phyloP scores from a whole-genome alignment of 2,797 vertebrate genomes.

The Linurgus olivaceus region DNA sequence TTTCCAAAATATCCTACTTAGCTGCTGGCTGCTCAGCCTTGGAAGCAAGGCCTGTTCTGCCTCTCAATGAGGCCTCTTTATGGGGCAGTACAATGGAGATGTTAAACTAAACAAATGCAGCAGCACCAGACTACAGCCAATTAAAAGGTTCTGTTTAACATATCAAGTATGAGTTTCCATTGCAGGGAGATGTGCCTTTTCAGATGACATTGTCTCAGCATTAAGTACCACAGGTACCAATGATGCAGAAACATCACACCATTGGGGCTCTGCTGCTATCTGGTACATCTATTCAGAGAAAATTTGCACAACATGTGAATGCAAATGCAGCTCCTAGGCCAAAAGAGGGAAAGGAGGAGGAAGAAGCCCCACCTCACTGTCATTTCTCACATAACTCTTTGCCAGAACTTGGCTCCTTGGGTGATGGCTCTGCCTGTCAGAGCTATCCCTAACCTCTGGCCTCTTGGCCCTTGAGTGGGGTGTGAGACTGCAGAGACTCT shows the following conservation, averaged over 20 bases:
- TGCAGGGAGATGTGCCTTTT: background rate
- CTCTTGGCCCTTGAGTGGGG: background rate
- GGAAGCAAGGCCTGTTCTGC: background rate
- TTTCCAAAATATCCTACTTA: background rate
- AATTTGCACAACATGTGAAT: background rate
- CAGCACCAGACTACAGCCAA: background rate
- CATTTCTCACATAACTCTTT: background rate
- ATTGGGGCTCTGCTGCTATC: background rate
- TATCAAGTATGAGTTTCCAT: background rate
- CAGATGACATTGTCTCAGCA: background rate
- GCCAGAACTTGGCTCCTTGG: background rate
- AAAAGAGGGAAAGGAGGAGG: no score
- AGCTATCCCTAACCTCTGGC: background rate
- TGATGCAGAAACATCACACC: background rate
- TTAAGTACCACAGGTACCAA: background rate
- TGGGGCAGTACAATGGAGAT: background rate
- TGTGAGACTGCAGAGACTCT: background rate
- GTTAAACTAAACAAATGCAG: background rate
- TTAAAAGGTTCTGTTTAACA: background rate
- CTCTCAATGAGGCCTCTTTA: background rate
- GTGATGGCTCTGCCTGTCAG: background rate
- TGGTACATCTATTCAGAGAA: background rate
- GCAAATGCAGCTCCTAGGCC: background rate
- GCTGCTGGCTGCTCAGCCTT: background rate
- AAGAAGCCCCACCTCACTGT: accelerated